Evolutionary conservation across 2,113 vertebrate species (phyloP).

Genomic region (Anguilla rostrata): DNA sequence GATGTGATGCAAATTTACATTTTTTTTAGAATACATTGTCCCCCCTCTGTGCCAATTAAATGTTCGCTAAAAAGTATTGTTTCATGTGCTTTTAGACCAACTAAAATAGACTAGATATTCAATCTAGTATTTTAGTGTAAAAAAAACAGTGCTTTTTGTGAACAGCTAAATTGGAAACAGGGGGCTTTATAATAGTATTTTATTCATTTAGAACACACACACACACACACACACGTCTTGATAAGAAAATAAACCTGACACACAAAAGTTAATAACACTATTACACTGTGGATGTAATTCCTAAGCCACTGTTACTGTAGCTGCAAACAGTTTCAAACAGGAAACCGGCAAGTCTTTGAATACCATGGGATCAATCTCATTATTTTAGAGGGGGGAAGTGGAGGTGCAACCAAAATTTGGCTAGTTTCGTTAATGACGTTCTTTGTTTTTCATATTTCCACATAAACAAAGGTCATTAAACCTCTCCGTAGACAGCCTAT

Average conservation of each 20-base stretch:
- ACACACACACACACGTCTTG: background rate
- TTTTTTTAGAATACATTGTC: background rate
- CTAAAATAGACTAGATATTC: background rate
- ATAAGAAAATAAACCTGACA: background rate
- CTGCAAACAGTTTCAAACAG: conserved; percentile 17
- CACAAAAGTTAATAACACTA: conserved; percentile 17
- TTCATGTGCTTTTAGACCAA: background rate
- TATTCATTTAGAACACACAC: background rate
- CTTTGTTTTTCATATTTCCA: conserved; percentile 51
- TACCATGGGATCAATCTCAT: conserved; percentile 20
- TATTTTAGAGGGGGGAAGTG: conserved; percentile 4
- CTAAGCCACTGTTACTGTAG: background rate
- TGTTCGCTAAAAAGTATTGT: background rate
- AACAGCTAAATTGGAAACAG: background rate
- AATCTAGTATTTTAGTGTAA: background rate
- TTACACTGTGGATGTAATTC: background rate
- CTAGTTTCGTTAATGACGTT: conserved; percentile 40
- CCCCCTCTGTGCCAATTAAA: background rate
- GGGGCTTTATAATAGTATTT: background rate
- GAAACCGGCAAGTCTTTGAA: conserved; percentile 1
- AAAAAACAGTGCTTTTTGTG: background rate
- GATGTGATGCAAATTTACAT: background rate
- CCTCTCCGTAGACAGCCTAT: conserved; percentile 65
- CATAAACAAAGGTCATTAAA: conserved; percentile 74
- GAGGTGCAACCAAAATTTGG: conserved; percentile 11